A percentile compares a stretch with the other conserved stretches of the same genome.
Evolutionary conservation across 2,797 vertebrate genomes (phyloP).

Genomic region (Melanotaenia parkinsoni): DNA sequence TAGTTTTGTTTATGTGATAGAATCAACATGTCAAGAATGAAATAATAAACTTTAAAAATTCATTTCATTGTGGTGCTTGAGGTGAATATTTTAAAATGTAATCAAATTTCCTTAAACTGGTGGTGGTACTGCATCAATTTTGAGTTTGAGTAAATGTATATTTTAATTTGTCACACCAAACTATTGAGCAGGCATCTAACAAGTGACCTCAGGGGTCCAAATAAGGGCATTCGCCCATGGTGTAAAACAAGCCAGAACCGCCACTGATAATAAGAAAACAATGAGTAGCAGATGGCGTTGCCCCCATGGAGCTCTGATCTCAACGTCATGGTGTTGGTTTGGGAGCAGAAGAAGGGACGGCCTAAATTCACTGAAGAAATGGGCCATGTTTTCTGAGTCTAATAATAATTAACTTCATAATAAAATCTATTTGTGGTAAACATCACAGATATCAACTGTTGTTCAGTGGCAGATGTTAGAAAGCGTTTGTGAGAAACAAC

Average conservation of each 20-base stretch:
- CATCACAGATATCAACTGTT: neutral
- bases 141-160: neutral
- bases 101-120: neutral
- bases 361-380: constrained; percentile 1
- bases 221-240: neutral
- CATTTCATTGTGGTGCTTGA: neutral
- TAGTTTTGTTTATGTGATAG: neutral
- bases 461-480: constrained; percentile 28
- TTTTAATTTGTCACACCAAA: neutral
- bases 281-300: constrained; percentile 23
- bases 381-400: neutral
- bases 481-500: constrained; percentile 49
- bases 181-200: neutral
- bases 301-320: constrained; percentile 12
- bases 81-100: neutral
- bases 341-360: neutral
- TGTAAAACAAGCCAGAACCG: neutral
- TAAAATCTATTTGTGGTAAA: neutral
- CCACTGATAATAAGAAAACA: constrained; percentile 2
- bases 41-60: neutral
- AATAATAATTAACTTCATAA: neutral
- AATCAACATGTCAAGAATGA: neutral
- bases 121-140: neutral
- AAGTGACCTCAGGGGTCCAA: neutral
- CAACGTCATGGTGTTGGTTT: constrained; percentile 8